A percentile compares a stretch with the other conserved stretches of the same genome.
These are phyloP conservation scores for Lasiurus cinereus DNA, from an alignment of 2,113 vertebrate species.

Conservation along the genomic window DNA sequence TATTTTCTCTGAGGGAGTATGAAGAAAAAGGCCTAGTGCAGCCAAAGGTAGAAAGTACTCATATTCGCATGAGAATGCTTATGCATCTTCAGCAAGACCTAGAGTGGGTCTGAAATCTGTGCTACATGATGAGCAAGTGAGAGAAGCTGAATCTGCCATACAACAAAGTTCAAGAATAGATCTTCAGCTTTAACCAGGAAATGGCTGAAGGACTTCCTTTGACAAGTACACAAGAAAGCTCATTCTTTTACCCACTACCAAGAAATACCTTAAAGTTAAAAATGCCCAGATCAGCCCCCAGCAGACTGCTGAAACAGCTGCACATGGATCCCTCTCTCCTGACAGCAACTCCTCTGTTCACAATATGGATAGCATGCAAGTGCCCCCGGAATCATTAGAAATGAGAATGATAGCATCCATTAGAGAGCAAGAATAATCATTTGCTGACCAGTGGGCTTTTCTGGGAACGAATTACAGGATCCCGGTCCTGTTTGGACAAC, in stretches of 20 bases:
- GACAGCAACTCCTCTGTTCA: slow-evolving; percentile 88
- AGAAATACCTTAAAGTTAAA: slow-evolving; percentile 97
- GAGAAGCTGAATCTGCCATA: slow-evolving; percentile 98
- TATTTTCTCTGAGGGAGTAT: slow-evolving; percentile 96
- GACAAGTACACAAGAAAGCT: slow-evolving; percentile 92
- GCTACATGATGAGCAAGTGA: slow-evolving; percentile 98
- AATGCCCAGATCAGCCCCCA: slow-evolving; percentile 92
- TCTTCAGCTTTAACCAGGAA: slow-evolving; percentile 98
- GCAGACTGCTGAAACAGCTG: slow-evolving; percentile 90
- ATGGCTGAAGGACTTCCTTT: slow-evolving; percentile 91
- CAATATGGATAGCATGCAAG: slow-evolving; percentile 77
- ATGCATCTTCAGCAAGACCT: slow-evolving; percentile 99
- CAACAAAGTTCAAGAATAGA: slow-evolving; percentile 96
- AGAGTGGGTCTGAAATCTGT: slow-evolving; percentile 98
- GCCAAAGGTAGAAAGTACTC: slow-evolving; percentile 97
- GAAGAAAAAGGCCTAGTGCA: slow-evolving; percentile 95
- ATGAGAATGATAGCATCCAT: slow-evolving; percentile 88
- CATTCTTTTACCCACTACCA: slow-evolving; percentile 93
- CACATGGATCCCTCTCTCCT: slow-evolving; percentile 89
- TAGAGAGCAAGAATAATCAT: slow-evolving; percentile 91
- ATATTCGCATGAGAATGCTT: slow-evolving; percentile 99
- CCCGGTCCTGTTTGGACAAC: slow-evolving; percentile 57
- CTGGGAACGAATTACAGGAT: slow-evolving; percentile 82
- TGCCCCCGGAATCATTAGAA: slow-evolving; percentile 86
- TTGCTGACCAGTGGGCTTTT: slow-evolving; percentile 84